Conservation (phyloP, 2,113 vertebrate genomes). For the Catagonus wagneri region DNA sequence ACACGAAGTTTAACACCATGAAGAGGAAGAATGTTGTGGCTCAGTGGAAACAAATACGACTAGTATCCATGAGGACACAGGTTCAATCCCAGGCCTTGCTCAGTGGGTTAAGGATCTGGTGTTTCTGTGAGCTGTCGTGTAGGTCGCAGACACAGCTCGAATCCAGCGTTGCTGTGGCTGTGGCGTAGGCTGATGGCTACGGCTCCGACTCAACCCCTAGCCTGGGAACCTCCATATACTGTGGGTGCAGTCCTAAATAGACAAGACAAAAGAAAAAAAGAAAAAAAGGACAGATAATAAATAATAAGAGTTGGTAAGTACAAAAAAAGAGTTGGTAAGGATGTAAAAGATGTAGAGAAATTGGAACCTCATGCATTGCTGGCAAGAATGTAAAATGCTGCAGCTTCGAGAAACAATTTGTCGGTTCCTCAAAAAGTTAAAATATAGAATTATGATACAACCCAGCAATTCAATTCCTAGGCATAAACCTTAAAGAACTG, state of each 20-base stretch:
- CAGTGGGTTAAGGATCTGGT: too few species aligned
- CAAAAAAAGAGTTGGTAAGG: not conserved
- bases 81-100: too few species aligned
- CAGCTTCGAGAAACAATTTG: not conserved
- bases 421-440: not conserved
- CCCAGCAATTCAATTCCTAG: not conserved
- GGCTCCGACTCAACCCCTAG: too few species aligned
- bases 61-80: too few species aligned
- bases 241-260: too few species aligned
- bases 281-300: not conserved
- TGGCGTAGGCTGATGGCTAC: too few species aligned
- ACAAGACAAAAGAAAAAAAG: not conserved
- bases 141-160: too few species aligned
- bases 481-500: not conserved
- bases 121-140: too few species aligned
- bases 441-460: not conserved
- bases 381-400: not conserved
- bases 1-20: not conserved
- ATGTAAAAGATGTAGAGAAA: not conserved
- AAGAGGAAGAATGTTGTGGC: not conserved
- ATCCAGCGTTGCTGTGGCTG: too few species aligned
- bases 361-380: not conserved
- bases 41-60: too few species aligned
- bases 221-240: too few species aligned
- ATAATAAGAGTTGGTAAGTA: not conserved